These are phyloP conservation scores for Trematomus loennbergii DNA, from an alignment of 2,113 vertebrate genomes.

Conservation along the genomic window DNA sequence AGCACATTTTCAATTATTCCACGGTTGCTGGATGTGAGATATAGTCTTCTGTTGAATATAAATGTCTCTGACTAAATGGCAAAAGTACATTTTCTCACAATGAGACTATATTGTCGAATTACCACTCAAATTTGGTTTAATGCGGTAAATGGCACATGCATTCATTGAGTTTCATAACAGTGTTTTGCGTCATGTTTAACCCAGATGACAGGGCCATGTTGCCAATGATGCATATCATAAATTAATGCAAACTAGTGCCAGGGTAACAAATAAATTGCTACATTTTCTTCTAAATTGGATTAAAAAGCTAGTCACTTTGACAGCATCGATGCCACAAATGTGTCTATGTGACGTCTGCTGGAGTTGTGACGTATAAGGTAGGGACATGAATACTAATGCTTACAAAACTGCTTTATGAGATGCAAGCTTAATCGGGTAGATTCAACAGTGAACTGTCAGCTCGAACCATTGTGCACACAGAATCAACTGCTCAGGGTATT, in stretches of 20 bases:
- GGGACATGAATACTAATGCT: constrained; percentile 52
- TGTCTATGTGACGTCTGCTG: constrained; percentile 20
- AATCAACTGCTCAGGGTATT: constrained; percentile 20
- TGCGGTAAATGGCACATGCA: not conserved
- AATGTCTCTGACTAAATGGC: constrained; percentile 37
- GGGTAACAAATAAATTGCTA: not conserved
- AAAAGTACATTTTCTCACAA: constrained; percentile 20
- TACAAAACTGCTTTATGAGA: constrained; percentile 21
- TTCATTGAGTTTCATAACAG: constrained; percentile 2
- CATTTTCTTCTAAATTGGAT: not conserved
- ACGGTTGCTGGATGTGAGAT: constrained; percentile 34
- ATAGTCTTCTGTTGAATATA: constrained; percentile 50
- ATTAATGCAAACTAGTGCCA: not conserved
- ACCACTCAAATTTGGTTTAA: constrained; percentile 5
- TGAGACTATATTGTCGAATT: not conserved
- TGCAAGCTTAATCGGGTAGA: constrained; percentile 39
- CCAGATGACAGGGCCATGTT: not conserved
- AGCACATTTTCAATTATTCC: constrained; percentile 60
- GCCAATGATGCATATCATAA: not conserved
- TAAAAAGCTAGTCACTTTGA: constrained; percentile 15
- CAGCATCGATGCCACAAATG: constrained; percentile 15
- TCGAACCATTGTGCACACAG: not conserved
- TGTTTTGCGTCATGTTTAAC: not conserved
- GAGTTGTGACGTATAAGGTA: constrained; percentile 21
- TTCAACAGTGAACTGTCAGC: constrained; percentile 41